Evolutionary conservation across 2,888 invertebrate species (phyloP).

Genomic region (Shargacucullia verbasci): DNA sequence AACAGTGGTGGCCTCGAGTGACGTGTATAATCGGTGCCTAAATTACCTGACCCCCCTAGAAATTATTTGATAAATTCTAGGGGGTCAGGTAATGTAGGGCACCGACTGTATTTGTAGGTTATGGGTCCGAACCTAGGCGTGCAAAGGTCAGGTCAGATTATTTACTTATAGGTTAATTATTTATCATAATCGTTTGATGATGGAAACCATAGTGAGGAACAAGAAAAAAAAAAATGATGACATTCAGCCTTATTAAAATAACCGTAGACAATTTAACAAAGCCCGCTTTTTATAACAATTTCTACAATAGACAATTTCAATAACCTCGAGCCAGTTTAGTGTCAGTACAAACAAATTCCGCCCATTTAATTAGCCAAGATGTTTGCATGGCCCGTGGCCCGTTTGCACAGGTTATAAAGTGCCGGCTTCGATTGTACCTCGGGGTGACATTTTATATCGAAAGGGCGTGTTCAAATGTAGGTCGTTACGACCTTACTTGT

Average conservation of each 20-base stretch:
- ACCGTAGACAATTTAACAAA: background rate
- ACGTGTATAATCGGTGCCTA: too few species aligned
- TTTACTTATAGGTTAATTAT: too few species aligned
- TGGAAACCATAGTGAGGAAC: too few species aligned
- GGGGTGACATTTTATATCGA: constrained; percentile 59
- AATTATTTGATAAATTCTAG: too few species aligned
- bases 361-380: constrained; percentile 50
- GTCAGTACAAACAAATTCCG: constrained; percentile 36
- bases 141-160: too few species aligned
- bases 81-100: too few species aligned
- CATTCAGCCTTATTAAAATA: background rate
- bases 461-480: constrained; percentile 63
- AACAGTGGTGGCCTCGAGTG: too few species aligned
- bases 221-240: too few species aligned
- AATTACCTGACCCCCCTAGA: too few species aligned
- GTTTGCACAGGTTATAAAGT: constrained; percentile 46
- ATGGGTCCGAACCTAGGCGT: too few species aligned
- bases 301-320: constrained; percentile 18
- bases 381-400: constrained; percentile 33
- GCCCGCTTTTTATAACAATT: constrained; percentile 9
- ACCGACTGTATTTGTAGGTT: too few species aligned
- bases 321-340: constrained; percentile 17
- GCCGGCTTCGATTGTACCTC: constrained; percentile 29
- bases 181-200: too few species aligned
- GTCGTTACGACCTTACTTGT: constrained; percentile 58